Conservation (phyloP, 2,888 invertebrate species). For the Drosophila longiperda region DNA sequence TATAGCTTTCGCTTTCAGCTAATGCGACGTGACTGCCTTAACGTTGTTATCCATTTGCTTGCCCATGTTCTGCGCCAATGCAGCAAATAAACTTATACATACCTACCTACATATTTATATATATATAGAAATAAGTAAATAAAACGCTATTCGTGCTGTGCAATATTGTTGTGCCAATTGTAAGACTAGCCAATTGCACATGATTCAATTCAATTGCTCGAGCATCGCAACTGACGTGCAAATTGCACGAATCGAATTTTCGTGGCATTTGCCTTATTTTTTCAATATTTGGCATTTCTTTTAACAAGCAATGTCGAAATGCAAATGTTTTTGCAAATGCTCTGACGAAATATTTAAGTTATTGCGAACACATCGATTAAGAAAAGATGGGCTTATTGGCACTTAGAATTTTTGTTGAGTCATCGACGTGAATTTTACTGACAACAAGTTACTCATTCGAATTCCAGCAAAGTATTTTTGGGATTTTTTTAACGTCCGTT, state of each 20-base stretch:
- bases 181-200: slow-evolving; percentile 35
- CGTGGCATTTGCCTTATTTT: slow-evolving; percentile 21
- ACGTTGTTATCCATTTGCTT: slow-evolving; percentile 53
- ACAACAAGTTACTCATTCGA: slow-evolving; percentile 23
- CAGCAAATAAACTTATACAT: slow-evolving; percentile 26
- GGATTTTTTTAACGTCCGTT: background rate
- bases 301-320: slow-evolving; percentile 37
- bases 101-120: background rate
- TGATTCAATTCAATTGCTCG: slow-evolving; percentile 19
- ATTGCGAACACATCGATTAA: slow-evolving; percentile 1
- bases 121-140: slow-evolving; percentile 38
- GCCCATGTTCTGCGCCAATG: slow-evolving; percentile 62
- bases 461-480: slow-evolving; percentile 16
- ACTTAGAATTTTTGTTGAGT: slow-evolving; percentile 16
- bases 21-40: slow-evolving; percentile 67
- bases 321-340: slow-evolving; percentile 1
- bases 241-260: slow-evolving; percentile 38
- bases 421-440: background rate
- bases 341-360: slow-evolving; percentile 1
- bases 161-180: slow-evolving; percentile 57
- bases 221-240: slow-evolving; percentile 36
- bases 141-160: slow-evolving; percentile 39
- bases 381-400: background rate
- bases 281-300: slow-evolving; percentile 33
- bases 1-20: slow-evolving; percentile 71